These are phyloP conservation scores for Chloropsis cyanopogon DNA, from an alignment of 2,113 vertebrate genomes.

Conservation along the genomic window DNA sequence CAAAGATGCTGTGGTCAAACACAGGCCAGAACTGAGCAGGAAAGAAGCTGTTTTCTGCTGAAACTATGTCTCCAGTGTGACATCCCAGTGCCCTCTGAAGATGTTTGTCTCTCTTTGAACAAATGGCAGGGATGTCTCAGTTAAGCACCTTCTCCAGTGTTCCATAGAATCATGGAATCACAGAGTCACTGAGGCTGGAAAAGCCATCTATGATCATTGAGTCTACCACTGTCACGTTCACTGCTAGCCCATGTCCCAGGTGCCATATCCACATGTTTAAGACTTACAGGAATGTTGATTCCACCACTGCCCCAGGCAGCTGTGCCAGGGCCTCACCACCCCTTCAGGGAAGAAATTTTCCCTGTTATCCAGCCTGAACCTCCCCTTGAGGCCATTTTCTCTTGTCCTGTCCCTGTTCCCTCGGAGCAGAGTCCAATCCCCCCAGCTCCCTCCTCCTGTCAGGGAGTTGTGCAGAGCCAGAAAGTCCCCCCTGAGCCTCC, in stretches of 20 bases:
- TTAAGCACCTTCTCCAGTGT: neutral
- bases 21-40: neutral
- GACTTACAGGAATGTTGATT: neutral
- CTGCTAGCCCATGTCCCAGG: neutral
- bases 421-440: fast-evolving
- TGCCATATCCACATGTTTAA: neutral
- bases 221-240: neutral
- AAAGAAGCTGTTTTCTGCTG: neutral
- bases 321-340: neutral
- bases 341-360: neutral
- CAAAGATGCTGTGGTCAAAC: fast-evolving
- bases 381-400: neutral
- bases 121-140: neutral
- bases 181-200: neutral
- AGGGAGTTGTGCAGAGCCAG: neutral
- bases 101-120: neutral
- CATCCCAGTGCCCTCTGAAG: neutral
- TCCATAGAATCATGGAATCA: neutral
- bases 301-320: neutral
- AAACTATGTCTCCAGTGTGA: neutral
- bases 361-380: neutral
- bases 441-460: neutral
- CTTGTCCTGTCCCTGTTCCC: neutral
- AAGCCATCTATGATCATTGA: neutral
- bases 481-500: neutral